These are phyloP conservation scores for Pectinophora gossypiella DNA, from an alignment of 1,140 invertebrate genomes.

Conservation along the genomic window DNA sequence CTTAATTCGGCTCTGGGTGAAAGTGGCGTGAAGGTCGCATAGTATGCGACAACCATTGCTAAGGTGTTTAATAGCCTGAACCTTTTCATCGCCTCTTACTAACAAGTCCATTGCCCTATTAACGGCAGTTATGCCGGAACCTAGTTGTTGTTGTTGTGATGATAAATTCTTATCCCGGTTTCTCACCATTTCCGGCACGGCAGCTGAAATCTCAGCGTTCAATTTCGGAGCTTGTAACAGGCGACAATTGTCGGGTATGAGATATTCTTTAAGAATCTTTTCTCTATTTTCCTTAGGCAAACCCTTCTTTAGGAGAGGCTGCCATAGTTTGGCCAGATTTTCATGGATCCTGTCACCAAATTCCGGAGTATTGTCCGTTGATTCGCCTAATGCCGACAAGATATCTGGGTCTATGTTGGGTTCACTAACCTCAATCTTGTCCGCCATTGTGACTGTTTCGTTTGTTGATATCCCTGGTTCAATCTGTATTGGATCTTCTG, in stretches of 20 bases:
- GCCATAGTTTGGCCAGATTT: neutral
- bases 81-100: constrained; percentile 1
- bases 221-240: neutral
- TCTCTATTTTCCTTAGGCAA: neutral
- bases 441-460: too few relatives aligned
- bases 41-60: neutral
- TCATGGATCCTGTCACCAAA: neutral
- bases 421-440: too few relatives aligned
- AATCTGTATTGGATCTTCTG: too few relatives aligned
- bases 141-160: neutral
- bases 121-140: neutral
- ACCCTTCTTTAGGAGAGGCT: neutral
- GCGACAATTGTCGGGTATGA: neutral
- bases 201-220: neutral
- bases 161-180: neutral
- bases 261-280: neutral
- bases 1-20: neutral
- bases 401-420: neutral
- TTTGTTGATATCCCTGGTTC: too few relatives aligned
- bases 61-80: neutral
- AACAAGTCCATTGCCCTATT: neutral
- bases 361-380: neutral
- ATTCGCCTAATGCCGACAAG: neutral
- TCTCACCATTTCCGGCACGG: neutral
- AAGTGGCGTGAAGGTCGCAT: neutral